Base-by-base conservation (phyloP, 2,113 vertebrate genomes). In the Chaetodon trifascialis region DNA sequence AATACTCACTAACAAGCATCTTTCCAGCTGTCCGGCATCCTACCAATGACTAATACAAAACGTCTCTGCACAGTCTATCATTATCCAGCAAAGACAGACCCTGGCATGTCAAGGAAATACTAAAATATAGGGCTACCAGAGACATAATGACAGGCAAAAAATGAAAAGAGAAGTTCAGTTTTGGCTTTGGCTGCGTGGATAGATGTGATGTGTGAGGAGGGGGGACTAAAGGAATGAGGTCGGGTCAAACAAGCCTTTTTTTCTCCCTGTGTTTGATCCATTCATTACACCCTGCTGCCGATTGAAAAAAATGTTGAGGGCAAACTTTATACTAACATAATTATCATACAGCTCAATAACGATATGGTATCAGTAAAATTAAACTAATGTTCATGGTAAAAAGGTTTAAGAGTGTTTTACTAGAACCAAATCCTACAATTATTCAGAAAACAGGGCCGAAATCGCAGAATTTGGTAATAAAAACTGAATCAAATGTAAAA, bases 21-120 rank as follows among this genome's bases (percentile, higher is more conserved):
- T 75, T 73, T 86, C 73, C 85, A 86, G 86, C 83, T 80, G 79
- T 79, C 85, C 19, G 34, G 77, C 78, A 60, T 84, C 76, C 79
- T 81, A 86, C 87, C 83, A 72, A 19, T 86, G 76, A 90, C 84
- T 88, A 80, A 91, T 79, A 82, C 69, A 74, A 84, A 75, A 66
- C 21, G 44, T 78, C 62, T 73, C 73, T 72, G 60, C 70, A 65
- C 60, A 79, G 72, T 65, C 91, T 90, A 6, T 93, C 84, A 90
- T 93, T 90, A 92, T 87, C 71, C 79, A 52, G 56, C 66, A 60
- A n/a, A 85, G 74, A 80, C 86, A 82, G 86, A 86, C 23, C 54
- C 75, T 78, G 82, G 86, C 92, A 89, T 80, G 89, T 89, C 77
- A 55, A 83, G 84, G 76, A 92, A 86, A 88, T 68, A 38, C 73